These are phyloP conservation scores for Stichopus chloronotus DNA, from an alignment of 35 echinoderm and acorn worm genomes.

Conservation along the genomic window DNA sequence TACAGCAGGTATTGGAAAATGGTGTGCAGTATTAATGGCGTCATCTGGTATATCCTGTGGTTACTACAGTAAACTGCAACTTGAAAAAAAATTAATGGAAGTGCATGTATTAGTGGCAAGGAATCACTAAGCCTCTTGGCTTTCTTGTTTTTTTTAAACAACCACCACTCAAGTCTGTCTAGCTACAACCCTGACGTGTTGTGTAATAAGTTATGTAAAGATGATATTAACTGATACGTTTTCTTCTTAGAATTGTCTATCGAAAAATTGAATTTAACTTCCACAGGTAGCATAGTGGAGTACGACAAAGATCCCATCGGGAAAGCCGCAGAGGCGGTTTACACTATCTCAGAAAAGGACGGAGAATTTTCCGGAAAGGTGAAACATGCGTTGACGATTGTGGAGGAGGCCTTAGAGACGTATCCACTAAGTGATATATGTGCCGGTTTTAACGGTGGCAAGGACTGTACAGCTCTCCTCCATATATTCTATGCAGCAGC, in stretches of 20 bases:
- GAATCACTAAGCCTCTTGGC: no score
- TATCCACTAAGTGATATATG: constrained; percentile 85
- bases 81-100: no score
- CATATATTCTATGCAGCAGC: constrained; percentile 81
- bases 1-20: no score
- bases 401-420: constrained; percentile 78
- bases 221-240: background rate
- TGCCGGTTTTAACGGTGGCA: constrained; percentile 93
- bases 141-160: no score
- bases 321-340: constrained; percentile 63
- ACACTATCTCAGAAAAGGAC: constrained; percentile 48
- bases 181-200: no score
- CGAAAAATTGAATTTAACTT: no score
- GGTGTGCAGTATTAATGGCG: no score
- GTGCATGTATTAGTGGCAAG: no score
- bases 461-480: constrained; percentile 88
- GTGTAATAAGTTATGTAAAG: no score
- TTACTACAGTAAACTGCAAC: no score
- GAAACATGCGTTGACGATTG: constrained; percentile 26
- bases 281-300: constrained; percentile 69
- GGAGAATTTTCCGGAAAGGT: constrained; percentile 4
- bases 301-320: constrained; percentile 76
- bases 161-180: no score
- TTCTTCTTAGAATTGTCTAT: background rate
- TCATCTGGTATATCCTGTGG: no score